These are phyloP conservation scores for Andrena flavipes DNA, from an alignment of 2,888 invertebrate genomes.

Conservation along the genomic window DNA sequence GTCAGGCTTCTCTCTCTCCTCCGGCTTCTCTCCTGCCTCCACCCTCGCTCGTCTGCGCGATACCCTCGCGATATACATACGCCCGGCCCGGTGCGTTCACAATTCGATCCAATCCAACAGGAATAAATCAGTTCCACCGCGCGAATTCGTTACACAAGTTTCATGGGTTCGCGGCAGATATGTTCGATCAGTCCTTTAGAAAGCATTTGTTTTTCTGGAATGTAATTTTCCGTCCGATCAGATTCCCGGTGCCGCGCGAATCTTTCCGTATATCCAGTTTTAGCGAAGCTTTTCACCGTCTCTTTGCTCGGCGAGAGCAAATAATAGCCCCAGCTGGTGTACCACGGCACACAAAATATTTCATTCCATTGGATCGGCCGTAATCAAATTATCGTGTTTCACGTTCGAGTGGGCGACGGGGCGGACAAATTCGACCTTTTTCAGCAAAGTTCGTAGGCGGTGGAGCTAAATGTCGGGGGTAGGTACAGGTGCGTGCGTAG, in stretches of 20 bases:
- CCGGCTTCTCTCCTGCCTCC: slow-evolving; percentile 33
- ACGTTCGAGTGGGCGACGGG: not conserved
- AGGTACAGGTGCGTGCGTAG: not conserved
- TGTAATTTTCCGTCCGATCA: too few relatives aligned
- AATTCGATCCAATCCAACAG: slow-evolving; percentile 14
- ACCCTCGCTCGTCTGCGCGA: slow-evolving; percentile 20
- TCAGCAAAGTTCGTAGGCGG: not conserved
- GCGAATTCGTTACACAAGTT: slow-evolving; percentile 1
- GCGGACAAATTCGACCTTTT: slow-evolving; percentile 8
- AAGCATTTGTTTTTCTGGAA: too few relatives aligned
- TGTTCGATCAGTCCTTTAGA: too few relatives aligned
- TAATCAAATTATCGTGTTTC: slow-evolving; percentile 8
- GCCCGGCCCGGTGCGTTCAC: slow-evolving; percentile 18
- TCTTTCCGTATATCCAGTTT: not conserved
- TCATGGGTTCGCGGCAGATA: not conserved
- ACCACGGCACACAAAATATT: not conserved
- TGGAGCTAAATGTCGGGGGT: slow-evolving; percentile 1
- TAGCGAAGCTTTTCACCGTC: not conserved
- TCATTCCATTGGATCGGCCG: not conserved
- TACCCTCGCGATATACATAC: slow-evolving; percentile 13
- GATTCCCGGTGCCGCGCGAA: too few relatives aligned
- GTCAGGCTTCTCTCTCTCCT: slow-evolving; percentile 56
- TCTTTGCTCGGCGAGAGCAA: not conserved
- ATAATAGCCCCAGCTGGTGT: not conserved
- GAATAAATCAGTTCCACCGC: slow-evolving; percentile 24